A percentile compares a stretch with the other conserved stretches of the same genome.
phyloP scores from a whole-genome alignment of 2,797 vertebrate genomes.

The Oryzias dopingdopingensis region DNA sequence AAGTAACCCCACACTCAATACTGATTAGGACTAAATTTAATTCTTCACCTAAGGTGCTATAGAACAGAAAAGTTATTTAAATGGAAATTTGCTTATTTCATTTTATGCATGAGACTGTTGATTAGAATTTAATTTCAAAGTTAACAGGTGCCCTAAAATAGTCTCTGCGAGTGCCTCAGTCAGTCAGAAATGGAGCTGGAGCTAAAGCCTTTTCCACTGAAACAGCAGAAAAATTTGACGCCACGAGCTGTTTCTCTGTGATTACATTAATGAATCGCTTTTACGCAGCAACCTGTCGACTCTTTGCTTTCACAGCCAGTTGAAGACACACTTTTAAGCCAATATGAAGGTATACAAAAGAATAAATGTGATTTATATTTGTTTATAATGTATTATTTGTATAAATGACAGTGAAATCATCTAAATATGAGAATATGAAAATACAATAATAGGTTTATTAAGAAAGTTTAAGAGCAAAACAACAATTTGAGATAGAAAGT shows the following conservation, averaged over 20 bases:
- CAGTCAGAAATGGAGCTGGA: slow-evolving; percentile 3
- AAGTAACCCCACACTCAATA: slow-evolving; percentile 62
- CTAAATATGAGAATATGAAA: slow-evolving; percentile 34
- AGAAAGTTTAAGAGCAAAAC: slow-evolving; percentile 37
- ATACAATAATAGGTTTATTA: slow-evolving; percentile 30
- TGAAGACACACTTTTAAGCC: slow-evolving; percentile 8
- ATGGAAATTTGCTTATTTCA: slow-evolving; percentile 64
- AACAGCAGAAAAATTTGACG: neutral
- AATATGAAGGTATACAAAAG: slow-evolving; percentile 4
- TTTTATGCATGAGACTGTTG: slow-evolving; percentile 48
- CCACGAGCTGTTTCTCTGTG: slow-evolving; percentile 11
- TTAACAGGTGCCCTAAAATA: slow-evolving; percentile 32
- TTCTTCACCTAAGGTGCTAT: slow-evolving; percentile 59
- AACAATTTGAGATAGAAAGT: slow-evolving; percentile 36
- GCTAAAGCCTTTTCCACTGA: slow-evolving; percentile 12
- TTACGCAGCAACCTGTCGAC: slow-evolving; percentile 9
- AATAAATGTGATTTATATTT: no score
- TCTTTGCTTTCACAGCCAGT: slow-evolving; percentile 3
- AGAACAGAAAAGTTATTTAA: slow-evolving; percentile 59
- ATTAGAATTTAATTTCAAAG: slow-evolving; percentile 59
- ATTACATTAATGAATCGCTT: slow-evolving; percentile 21
- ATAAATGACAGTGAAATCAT: slow-evolving; percentile 19
- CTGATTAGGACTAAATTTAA: slow-evolving; percentile 63
- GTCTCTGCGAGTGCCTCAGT: slow-evolving; percentile 10
- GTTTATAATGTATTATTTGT: no score